Base-by-base conservation (phyloP, 1,140 invertebrate species). In the Sycophila sp. region DNA sequence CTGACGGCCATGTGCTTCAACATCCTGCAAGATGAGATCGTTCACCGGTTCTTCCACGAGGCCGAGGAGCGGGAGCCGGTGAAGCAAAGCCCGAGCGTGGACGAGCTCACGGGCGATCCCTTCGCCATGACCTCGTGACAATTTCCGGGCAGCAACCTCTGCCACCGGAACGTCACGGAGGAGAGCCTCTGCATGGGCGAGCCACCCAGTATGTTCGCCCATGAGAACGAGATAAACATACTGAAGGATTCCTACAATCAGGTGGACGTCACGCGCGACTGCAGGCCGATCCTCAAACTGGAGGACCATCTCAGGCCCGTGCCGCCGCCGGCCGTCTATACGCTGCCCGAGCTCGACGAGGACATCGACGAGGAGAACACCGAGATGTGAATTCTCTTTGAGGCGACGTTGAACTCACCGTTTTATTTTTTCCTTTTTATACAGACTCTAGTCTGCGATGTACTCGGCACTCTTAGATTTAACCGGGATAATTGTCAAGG, bases 1-100 rank as follows among this genome's bases (percentile, higher is more conserved):
- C 85, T 99, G 36, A 96, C 97, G n/a, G 96, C 96, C 30, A 98
- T 98, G 96, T 98, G 96, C 76, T 98, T 98, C 87, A 98, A 98
- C 82, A 92, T 99, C 34, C 92, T 99, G 62, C 96, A 99, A 85
- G 96, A 98, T 80, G 96, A 98, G 82, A 93, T 94, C 55, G 91
- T 94, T 13, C 92, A 94, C 83, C 89, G 92, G 66, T 85, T 94
- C n/a, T 90, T 89, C 74, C 92, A 93, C 75, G 87, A 89, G 28
- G 15, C 24, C 4, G 49, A 63, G 3, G 55, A 70, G 59, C 49
- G 42, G 15, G 49, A 70, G 28, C 26, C 84, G 5, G 86, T 85
- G 40, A 85, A 87, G 68, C 75, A 81, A 26, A 85, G 82, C 74
- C 80, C 87, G 53, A 83, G 86, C 64, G 87, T 90, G 60, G 89